Evolutionary conservation across 2,113 vertebrate genomes (phyloP), one percentile per base, ranked within the genome.

Genomic region (Petaurus breviceps): DNA sequence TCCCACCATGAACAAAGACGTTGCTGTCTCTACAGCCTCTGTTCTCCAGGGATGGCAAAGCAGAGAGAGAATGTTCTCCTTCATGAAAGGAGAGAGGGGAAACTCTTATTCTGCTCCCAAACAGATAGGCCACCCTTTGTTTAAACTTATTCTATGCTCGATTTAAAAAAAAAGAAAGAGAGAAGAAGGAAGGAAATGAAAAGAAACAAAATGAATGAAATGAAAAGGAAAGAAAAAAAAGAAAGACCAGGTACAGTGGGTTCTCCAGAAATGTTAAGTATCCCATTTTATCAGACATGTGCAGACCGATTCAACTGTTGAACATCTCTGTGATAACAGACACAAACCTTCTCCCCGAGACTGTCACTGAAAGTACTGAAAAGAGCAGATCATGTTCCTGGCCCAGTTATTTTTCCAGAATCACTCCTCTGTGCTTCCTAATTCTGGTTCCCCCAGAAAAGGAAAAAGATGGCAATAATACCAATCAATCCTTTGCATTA

Each of bases 181-280:
- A 2, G 37, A 31, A 26, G 28, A 28, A 57, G 25, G 7, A 8
- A 26, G 25, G 55, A 10, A 8, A 55, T 23, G 54, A 8, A 55
- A 26, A 55, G 54, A 23, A 54, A 53, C 16, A 5, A 54, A 24
- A 1, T 4, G 16, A 24, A 23, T 2, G 25, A 26, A 9, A 8
- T 2, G 6, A 26, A 19, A 55, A 9, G 25, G 8, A 9, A 26
- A 8, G 8, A 26, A 7, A 23, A 54, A 54, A 1, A 53, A 77
- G 61, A 19, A 77, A 55, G 43, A 61, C 91, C 53, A 28, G 47
- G 24, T 91, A 95, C 77, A 94, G 91, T 91, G 22, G 52, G 51
- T 92, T 95, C 90, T 95, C 1, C 14, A 97, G 97, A 97, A 98
- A 98, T 97, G 96, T 97, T 97, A 98, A 97, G 93, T 94, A 95